These are phyloP conservation scores for Leucophenga varia DNA, from an alignment of 1,140 invertebrate genomes.

Conservation along the genomic window DNA sequence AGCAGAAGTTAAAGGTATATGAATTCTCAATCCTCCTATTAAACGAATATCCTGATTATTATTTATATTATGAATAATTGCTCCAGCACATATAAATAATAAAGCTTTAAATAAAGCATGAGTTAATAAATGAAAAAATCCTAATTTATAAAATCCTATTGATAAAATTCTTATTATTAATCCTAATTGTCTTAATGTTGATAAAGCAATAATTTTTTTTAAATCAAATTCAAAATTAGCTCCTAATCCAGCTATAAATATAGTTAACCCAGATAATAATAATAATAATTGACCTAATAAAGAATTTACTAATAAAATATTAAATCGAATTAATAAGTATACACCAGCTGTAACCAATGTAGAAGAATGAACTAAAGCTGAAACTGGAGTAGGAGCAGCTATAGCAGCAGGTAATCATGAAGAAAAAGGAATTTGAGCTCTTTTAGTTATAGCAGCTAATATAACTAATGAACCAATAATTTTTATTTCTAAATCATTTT, in stretches of 20 bases:
- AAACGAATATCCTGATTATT: conserved; percentile 66
- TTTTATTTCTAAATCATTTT: conserved; percentile 53
- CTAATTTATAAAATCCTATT: conserved; percentile 53
- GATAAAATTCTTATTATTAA: conserved; percentile 65
- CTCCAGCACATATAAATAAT: conserved; percentile 64
- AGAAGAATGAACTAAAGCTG: conserved; percentile 73
- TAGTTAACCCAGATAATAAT: conserved; percentile 60
- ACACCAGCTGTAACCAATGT: conserved; percentile 72
- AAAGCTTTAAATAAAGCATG: conserved; percentile 69
- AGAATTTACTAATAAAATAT: conserved; percentile 49
- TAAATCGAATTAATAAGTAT: conserved; percentile 70
- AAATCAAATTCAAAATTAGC: conserved; percentile 67
- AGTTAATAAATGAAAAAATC: conserved; percentile 65
- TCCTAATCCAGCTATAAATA: conserved; percentile 63
- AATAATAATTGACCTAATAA: conserved; percentile 53
- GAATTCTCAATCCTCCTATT: conserved; percentile 56
- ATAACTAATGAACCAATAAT: conserved; percentile 58
- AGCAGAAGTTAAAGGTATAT: conserved; percentile 56
- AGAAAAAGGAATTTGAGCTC: conserved; percentile 73
- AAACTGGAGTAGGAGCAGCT: conserved; percentile 70
- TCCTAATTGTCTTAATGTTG: conserved; percentile 69
- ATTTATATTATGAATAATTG: conserved; percentile 64
- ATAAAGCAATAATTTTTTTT: conserved; percentile 73
- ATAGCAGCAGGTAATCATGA: conserved; percentile 68
- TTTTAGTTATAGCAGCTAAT: conserved; percentile 68